A percentile compares a stretch with the other conserved stretches of the same genome.
Evolutionary conservation across 2,797 vertebrate genomes (phyloP).

Genomic region (Esox lucius): DNA sequence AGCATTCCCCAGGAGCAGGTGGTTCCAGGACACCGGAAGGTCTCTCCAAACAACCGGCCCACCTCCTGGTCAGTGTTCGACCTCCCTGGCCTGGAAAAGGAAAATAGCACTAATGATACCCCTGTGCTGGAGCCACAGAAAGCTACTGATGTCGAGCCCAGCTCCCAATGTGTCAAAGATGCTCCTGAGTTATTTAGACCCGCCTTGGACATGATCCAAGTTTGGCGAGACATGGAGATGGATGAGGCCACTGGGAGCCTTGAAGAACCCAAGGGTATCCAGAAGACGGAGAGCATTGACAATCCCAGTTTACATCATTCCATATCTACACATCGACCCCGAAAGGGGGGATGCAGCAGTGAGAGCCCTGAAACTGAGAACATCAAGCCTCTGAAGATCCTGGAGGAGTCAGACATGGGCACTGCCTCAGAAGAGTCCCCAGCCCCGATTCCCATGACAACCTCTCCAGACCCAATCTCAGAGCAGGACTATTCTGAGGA

Average conservation of each 20-base stretch:
- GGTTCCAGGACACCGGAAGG: conserved; percentile 47
- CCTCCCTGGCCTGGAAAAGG: conserved; percentile 66
- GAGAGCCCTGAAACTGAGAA: conserved; percentile 37
- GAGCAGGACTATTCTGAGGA: conserved; percentile 43
- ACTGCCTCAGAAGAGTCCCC: conserved; percentile 59
- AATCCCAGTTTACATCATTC: conserved; percentile 25
- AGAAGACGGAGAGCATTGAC: conserved; percentile 21
- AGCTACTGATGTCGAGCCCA: conserved; percentile 18
- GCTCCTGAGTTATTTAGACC: conserved; percentile 74
- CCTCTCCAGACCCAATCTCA: conserved; percentile 44
- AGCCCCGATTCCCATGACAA: conserved; percentile 49
- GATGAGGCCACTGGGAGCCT: conserved; percentile 40
- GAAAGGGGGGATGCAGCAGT: conserved; percentile 27
- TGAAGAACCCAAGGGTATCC: conserved; percentile 38
- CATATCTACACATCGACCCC: not conserved
- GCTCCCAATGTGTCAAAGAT: conserved; percentile 35
- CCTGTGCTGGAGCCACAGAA: conserved; percentile 21
- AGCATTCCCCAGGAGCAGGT: conserved; percentile 69
- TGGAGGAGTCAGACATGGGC: conserved; percentile 76
- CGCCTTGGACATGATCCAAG: conserved; percentile 76
- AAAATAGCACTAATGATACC: conserved; percentile 32
- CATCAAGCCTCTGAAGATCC: conserved; percentile 66
- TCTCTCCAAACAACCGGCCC: conserved; percentile 58
- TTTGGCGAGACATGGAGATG: conserved; percentile 81
- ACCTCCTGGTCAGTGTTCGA: conserved; percentile 81